Conservation (phyloP, 2,797 vertebrate species). For the Furcifer pardalis region DNA sequence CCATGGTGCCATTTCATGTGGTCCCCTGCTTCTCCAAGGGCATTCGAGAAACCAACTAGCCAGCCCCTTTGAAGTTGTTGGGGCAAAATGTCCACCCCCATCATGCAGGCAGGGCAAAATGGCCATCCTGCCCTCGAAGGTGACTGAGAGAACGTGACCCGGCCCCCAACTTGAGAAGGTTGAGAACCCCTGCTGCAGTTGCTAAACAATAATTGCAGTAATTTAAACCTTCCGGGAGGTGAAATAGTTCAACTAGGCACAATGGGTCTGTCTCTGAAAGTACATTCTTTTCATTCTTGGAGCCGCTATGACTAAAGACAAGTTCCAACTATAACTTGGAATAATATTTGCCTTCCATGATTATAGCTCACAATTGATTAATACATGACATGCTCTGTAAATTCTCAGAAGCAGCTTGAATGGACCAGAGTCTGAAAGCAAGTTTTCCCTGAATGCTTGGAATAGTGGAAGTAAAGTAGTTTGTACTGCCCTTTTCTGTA, state of each 20-base stretch:
- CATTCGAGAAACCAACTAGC: too few species aligned
- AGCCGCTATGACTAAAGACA: not conserved
- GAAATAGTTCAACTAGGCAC: not conserved
- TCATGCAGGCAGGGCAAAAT: too few species aligned
- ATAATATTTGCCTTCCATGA: not conserved
- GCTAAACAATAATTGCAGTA: not conserved
- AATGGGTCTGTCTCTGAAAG: not conserved
- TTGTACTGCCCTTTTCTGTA: not conserved
- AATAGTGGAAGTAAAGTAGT: not conserved
- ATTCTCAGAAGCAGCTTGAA: not conserved
- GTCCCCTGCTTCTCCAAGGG: too few species aligned
- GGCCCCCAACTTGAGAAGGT: too few species aligned
- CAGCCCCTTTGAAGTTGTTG: too few species aligned
- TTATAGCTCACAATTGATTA: not conserved
- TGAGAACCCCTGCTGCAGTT: too few species aligned
- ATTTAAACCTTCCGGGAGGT: not conserved
- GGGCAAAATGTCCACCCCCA: too few species aligned
- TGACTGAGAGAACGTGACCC: too few species aligned
- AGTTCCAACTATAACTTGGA: not conserved
- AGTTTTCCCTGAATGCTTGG: not conserved
- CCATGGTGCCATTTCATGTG: too few species aligned
- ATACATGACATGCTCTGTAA: not conserved
- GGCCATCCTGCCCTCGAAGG: too few species aligned
- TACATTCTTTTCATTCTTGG: not conserved
- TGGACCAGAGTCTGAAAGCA: not conserved